phyloP scores from a whole-genome alignment of 2,113 vertebrate genomes.

The Bos taurus region ARS-UCD2.0 NC_037332.1:22118501-22119000 shows the following conservation, averaged over 20 bases:
- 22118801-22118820: not conserved
- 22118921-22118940: not conserved
- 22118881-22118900: not conserved
- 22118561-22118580: not conserved
- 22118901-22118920: not conserved
- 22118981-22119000: not conserved
- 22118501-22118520: not conserved
- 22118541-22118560: not conserved
- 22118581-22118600: not conserved
- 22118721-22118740: not conserved
- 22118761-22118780: not conserved
- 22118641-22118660: not conserved
- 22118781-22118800: not conserved
- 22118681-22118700: not conserved
- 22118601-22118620: not conserved
- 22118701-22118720: not conserved
- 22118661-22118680: not conserved
- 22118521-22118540: not conserved
- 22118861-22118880: not conserved
- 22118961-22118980: not conserved
- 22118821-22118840: not conserved
- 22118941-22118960: not conserved
- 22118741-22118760: not conserved
- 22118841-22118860: not conserved
- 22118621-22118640: conserved; percentile 1